Conservation (phyloP, 2,797 vertebrate genomes). For the Echeneis naucrates region DNA sequence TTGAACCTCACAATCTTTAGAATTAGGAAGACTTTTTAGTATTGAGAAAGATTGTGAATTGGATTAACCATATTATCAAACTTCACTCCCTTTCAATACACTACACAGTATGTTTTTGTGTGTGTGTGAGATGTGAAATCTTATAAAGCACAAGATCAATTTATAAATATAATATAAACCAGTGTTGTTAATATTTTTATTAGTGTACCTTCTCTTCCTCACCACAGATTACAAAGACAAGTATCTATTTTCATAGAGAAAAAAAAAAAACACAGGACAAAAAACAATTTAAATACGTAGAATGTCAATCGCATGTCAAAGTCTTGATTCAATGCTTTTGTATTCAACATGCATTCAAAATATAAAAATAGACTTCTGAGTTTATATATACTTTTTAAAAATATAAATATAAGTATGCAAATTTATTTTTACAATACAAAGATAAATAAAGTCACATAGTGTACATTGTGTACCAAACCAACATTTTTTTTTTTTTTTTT, state of each 20-base stretch:
- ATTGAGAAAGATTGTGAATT: not conserved
- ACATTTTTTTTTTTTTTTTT: constrained; percentile 93
- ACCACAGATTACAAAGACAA: constrained; percentile 74
- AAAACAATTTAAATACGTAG: constrained; percentile 78
- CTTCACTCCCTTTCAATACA: not conserved
- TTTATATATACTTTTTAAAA: constrained; percentile 85
- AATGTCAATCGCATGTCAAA: constrained; percentile 78
- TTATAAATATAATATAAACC: not conserved
- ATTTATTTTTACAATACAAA: constrained; percentile 99
- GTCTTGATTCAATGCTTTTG: constrained; percentile 81
- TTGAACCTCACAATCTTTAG: not conserved
- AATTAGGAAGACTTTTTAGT: not conserved
- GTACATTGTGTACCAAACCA: constrained; percentile 93
- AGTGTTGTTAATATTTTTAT: constrained; percentile 68
- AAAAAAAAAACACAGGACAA: constrained; percentile 78
- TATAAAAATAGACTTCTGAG: constrained; percentile 99
- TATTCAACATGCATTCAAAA: constrained; percentile 86
- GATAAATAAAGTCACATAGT: constrained; percentile 99
- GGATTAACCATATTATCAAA: not conserved
- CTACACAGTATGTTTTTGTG: too few species aligned
- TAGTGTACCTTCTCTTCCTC: constrained; percentile 53
- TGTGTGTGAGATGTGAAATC: too few species aligned
- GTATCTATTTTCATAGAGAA: constrained; percentile 77
- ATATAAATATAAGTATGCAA: constrained; percentile 97
- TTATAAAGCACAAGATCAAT: not conserved